These are phyloP conservation scores for Escarpia spicata DNA, from an alignment of 2,888 invertebrate genomes.

Conservation along the genomic window DNA sequence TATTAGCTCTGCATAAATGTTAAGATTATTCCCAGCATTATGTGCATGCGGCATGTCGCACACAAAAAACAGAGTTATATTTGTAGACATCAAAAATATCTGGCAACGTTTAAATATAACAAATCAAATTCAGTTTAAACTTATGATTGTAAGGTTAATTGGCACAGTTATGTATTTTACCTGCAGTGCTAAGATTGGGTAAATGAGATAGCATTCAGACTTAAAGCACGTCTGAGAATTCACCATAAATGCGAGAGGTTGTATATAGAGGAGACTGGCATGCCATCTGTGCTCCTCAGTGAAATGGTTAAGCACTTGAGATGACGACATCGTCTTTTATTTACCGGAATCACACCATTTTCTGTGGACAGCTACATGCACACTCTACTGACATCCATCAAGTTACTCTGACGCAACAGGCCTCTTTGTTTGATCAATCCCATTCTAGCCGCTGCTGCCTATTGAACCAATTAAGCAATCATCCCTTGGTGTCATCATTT, in stretches of 20 bases:
- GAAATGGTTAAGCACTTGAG: not conserved
- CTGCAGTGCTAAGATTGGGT: not conserved
- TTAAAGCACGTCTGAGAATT: not conserved
- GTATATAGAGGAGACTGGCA: not conserved
- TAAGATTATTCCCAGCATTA: no score
- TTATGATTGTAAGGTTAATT: no score
- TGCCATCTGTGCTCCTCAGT: not conserved
- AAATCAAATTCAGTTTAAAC: no score
- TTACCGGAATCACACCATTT: not conserved
- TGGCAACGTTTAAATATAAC: no score
- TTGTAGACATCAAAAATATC: no score
- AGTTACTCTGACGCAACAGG: not conserved
- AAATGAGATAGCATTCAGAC: not conserved
- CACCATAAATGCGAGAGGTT: not conserved
- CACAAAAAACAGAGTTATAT: no score
- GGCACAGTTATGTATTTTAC: not conserved
- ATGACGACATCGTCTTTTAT: not conserved
- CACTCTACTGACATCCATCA: not conserved
- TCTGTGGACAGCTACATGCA: not conserved
- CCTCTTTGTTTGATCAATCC: not conserved
- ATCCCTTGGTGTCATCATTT: not conserved
- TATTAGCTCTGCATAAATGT: no score
- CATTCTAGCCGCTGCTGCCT: not conserved
- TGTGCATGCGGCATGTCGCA: no score
- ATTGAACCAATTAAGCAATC: not conserved